Percentiles rank a stretch among this genome's conserved stretches.
Evolutionary conservation across 2,113 vertebrate genomes (phyloP).

Genomic region (Upupa epops): DNA sequence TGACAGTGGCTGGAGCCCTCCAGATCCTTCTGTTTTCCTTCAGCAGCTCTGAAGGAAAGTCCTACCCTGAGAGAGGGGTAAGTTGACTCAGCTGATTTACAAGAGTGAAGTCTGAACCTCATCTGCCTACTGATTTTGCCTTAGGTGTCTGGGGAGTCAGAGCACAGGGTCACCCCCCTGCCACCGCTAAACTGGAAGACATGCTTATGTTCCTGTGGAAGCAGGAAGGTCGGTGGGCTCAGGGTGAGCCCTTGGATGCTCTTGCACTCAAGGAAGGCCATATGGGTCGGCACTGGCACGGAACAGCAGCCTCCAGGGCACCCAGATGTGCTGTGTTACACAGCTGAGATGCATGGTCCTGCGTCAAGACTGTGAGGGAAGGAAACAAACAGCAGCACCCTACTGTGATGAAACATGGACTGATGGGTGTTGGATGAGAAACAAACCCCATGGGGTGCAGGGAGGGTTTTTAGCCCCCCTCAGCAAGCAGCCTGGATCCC

Average conservation of each 20-base stretch:
- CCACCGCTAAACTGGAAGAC: not conserved
- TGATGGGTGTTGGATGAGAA: not conserved
- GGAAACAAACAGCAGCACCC: not conserved
- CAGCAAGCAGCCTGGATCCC: not conserved
- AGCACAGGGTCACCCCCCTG: not conserved
- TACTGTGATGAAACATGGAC: not conserved
- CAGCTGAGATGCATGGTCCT: not conserved
- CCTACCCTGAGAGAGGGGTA: not conserved
- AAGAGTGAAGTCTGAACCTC: conserved; percentile 15
- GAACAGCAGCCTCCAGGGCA: not conserved
- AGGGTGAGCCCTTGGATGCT: not conserved
- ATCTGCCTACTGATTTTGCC: not conserved
- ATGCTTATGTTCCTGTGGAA: not conserved
- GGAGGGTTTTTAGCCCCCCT: not conserved
- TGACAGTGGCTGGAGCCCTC: not conserved
- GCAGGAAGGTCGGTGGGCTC: not conserved
- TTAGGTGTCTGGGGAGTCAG: not conserved
- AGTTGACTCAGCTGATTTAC: conserved; percentile 19
- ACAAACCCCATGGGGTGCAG: not conserved
- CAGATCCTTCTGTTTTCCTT: conserved; percentile 5
- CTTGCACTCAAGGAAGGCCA: not conserved
- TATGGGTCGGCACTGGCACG: not conserved
- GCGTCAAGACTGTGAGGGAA: not conserved
- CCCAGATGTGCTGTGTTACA: not conserved
- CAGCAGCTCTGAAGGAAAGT: too few relatives aligned